Conservation (phyloP, 1,140 invertebrate species). For the Calycopis cecrops region DNA sequence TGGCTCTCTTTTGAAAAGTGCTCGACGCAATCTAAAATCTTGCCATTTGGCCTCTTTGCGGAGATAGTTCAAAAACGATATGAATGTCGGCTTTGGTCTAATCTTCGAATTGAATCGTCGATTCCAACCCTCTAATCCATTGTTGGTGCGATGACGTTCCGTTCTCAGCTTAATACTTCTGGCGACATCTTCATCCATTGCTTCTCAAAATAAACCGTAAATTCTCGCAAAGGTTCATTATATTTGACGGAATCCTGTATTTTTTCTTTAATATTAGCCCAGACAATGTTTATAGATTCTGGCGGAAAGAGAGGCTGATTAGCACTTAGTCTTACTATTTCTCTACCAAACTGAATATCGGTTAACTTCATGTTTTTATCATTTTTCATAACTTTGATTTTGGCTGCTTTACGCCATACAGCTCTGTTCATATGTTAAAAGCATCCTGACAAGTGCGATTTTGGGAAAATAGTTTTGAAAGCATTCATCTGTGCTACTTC, state of each 20-base stretch:
- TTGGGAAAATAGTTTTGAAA: conserved; percentile 13
- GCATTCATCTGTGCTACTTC: conserved; percentile 11
- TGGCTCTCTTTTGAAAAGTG: conserved; percentile 7
- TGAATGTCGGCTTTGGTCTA: conserved; percentile 1
- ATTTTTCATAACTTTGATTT: conserved; percentile 12
- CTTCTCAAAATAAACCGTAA: conserved; percentile 4
- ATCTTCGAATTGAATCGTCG: conserved; percentile 7
- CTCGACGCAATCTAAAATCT: conserved; percentile 5
- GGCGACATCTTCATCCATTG: conserved; percentile 6
- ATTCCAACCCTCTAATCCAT: conserved; percentile 7
- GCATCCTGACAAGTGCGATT: conserved; percentile 13
- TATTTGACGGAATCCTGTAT: conserved; percentile 7
- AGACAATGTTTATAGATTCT: conserved; percentile 12
- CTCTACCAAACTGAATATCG: conserved; percentile 12
- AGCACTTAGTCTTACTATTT: conserved; percentile 12
- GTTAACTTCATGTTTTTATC: conserved; percentile 13
- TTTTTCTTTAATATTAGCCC: conserved; percentile 8
- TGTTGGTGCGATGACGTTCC: conserved; percentile 6
- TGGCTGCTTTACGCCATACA: conserved; percentile 12
- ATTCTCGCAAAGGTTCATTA: conserved; percentile 7
- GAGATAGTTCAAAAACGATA: conserved; percentile 5
- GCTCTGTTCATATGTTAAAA: conserved; percentile 12
- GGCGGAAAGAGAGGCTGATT: conserved; percentile 10
- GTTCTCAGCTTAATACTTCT: conserved; percentile 7
- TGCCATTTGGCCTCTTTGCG: conserved; percentile 6